Conservation (phyloP, 2,113 vertebrate species). For the Corythoichthys intestinalis region DNA sequence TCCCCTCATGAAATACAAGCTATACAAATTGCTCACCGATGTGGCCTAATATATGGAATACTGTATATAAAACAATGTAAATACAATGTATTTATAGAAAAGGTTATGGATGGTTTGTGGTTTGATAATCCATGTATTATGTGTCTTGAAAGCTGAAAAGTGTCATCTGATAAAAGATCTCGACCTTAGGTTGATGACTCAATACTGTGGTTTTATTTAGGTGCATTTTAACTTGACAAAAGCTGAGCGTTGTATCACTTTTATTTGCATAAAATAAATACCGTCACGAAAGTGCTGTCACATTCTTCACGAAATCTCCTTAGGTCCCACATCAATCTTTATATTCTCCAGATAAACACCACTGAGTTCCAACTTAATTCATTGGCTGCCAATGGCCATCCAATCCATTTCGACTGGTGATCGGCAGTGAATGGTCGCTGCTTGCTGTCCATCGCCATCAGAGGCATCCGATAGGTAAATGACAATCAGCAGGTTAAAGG, state of each 20-base stretch:
- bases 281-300: slow-evolving; percentile 54
- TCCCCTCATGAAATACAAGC: slow-evolving; percentile 50
- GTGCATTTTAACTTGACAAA: neutral
- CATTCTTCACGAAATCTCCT: slow-evolving; percentile 8
- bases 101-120: slow-evolving; percentile 3
- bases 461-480: neutral
- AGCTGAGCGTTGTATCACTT: slow-evolving; percentile 61
- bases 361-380: neutral
- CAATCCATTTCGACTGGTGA: neutral
- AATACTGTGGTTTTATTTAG: neutral
- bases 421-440: too few relatives aligned
- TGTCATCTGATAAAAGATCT: slow-evolving; percentile 19
- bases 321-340: slow-evolving; percentile 1
- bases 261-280: slow-evolving; percentile 70
- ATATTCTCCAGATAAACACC: slow-evolving; percentile 1
- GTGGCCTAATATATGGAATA: slow-evolving; percentile 76
- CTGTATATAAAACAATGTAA: neutral
- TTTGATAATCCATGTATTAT: neutral
- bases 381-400: too few relatives aligned
- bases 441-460: too few relatives aligned
- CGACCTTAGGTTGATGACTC: neutral
- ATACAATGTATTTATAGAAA: slow-evolving; percentile 13
- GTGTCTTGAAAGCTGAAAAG: neutral
- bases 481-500: slow-evolving; percentile 3
- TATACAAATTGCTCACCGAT: slow-evolving; percentile 75